A percentile compares a stretch with the other conserved stretches of the same genome.
phyloP scores from a whole-genome alignment of 1,140 invertebrate genomes.

The Argopecten irradians region DNA sequence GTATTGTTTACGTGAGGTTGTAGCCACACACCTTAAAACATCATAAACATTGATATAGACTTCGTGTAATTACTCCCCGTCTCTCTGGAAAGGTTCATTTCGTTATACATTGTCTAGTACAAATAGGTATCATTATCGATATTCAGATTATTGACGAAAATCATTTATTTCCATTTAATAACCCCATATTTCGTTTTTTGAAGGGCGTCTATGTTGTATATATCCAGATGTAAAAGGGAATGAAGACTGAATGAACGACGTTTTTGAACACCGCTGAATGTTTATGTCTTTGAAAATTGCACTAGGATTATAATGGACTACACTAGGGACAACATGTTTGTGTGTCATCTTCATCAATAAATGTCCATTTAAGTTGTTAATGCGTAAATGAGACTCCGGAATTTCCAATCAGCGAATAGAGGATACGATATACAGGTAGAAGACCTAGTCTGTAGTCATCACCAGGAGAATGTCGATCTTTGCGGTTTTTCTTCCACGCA shows the following conservation, averaged over 20 bases:
- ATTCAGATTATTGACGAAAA: background rate
- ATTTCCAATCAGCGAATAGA: background rate
- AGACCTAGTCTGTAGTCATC: background rate
- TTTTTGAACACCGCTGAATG: too few relatives aligned
- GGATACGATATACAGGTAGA: background rate
- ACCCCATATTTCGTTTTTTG: too few relatives aligned
- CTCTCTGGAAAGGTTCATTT: background rate
- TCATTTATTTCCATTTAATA: background rate
- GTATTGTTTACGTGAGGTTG: background rate
- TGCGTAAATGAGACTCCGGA: background rate
- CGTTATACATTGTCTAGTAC: background rate
- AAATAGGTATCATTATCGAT: background rate
- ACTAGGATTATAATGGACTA: background rate
- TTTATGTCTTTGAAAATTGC: background rate
- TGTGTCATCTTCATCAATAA: background rate
- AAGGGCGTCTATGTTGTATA: too few relatives aligned
- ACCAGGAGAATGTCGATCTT: background rate
- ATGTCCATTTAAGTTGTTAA: background rate
- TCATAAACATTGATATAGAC: background rate
- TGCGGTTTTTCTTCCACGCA: background rate
- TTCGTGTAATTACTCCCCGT: background rate
- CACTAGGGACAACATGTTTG: background rate
- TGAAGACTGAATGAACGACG: too few relatives aligned
- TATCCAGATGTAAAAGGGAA: too few relatives aligned
- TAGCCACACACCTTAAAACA: background rate